These are phyloP conservation scores for Stegana nigrithorax DNA, from an alignment of 2,888 invertebrate species.

Conservation along the genomic window DNA sequence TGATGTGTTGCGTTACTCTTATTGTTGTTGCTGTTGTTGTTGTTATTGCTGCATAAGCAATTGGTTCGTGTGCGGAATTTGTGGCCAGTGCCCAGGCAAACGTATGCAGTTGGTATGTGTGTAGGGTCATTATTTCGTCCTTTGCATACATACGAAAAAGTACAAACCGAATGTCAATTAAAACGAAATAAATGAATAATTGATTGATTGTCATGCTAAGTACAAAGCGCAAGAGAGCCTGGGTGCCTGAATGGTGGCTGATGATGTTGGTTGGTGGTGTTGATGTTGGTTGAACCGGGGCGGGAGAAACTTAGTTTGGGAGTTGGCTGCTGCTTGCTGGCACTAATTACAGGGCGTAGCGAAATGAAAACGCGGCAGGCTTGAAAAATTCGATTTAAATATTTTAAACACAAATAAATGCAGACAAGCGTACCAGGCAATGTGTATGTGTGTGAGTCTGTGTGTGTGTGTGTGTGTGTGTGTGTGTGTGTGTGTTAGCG, in stretches of 20 bases:
- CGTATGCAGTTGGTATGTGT: too few species aligned
- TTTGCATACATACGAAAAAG: neutral
- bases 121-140: neutral
- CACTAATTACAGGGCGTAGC: slow-evolving; percentile 44
- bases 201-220: slow-evolving; percentile 37
- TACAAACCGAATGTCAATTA: slow-evolving; percentile 42
- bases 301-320: slow-evolving; percentile 21
- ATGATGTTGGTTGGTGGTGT: too few species aligned
- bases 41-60: too few species aligned
- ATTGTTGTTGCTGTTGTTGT: slow-evolving; percentile 11
- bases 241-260: too few species aligned
- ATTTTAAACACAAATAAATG: slow-evolving; percentile 43
- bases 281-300: slow-evolving; percentile 8
- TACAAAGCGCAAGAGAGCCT: neutral
- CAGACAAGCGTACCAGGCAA: neutral
- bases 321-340: slow-evolving; percentile 24
- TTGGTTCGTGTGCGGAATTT: too few species aligned
- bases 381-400: slow-evolving; percentile 45
- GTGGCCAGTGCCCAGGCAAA: too few species aligned
- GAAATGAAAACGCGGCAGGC: neutral
- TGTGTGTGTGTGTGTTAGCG: too few species aligned
- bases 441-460: too few species aligned
- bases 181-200: slow-evolving; percentile 46
- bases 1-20: too few species aligned
- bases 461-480: too few species aligned